A percentile compares a stretch with the other conserved stretches of the same genome.
Conservation (phyloP, 2,888 invertebrate genomes). For the Troides helena region DNA sequence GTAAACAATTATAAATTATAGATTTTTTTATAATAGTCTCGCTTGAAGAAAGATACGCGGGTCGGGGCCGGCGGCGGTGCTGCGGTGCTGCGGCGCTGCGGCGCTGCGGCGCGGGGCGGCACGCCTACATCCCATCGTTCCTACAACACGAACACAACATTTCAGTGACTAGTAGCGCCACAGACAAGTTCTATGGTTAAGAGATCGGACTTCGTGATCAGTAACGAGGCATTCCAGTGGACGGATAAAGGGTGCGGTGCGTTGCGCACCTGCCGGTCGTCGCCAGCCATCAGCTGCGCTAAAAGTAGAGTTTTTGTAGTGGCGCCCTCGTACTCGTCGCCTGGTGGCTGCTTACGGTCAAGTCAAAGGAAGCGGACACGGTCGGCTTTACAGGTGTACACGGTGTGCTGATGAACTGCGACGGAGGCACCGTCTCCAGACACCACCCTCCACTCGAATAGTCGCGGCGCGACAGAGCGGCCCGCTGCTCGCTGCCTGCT, state of each 20-base stretch:
- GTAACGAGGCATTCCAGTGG: not conserved
- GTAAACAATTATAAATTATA: conserved; percentile 5
- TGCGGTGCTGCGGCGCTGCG: not conserved
- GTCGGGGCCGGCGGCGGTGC: not conserved
- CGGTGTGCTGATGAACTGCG: too few species aligned
- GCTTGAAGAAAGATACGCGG: not conserved
- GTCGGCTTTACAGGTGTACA: too few species aligned
- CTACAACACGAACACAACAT: conserved; percentile 10
- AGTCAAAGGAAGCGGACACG: too few species aligned
- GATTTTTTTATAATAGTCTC: not conserved
- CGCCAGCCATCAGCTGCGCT: too few species aligned
- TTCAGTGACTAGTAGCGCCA: not conserved
- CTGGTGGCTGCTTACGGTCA: too few species aligned
- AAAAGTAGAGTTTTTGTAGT: too few species aligned
- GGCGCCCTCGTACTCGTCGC: too few species aligned
- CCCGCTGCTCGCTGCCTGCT: not conserved
- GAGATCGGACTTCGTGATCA: too few species aligned
- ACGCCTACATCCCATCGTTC: conserved; percentile 24
- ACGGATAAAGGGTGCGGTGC: not conserved
- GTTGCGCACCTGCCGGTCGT: too few species aligned
- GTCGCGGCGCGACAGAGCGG: not conserved
- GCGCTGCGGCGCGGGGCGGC: not conserved
- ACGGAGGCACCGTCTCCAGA: too few species aligned
- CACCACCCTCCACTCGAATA: too few species aligned
- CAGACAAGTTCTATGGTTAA: too few species aligned